Base-by-base conservation (phyloP, 1,140 invertebrate species). In the Calephelis virginiensis region DNA sequence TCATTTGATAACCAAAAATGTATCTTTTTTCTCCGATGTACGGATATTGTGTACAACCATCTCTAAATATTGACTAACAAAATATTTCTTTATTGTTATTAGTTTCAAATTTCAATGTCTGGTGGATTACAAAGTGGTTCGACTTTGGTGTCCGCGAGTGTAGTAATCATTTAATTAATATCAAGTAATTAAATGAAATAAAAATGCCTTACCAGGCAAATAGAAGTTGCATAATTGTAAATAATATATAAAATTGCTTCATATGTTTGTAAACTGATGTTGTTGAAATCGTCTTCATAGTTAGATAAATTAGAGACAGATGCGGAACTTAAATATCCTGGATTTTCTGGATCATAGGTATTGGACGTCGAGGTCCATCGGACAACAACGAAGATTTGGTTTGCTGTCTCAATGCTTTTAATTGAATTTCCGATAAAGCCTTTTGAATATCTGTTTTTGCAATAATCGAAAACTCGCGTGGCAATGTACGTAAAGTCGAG, bases 341-440 rank as follows among this genome's bases (percentile, higher is more conserved):
- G 60, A 43, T 61, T 61, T 61, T 61, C 28, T 40, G 60, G 60
- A 61, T 61, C 60, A 13, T 43, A 61, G 60, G 38, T 43, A 61
- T 61, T 45, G 40, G n/a, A 62, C 6, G 40, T 62, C 40, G 40
- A 62, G 38, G 60, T 40, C 40, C 60, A 46, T 61, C 46, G 28
- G 60, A 61, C 38, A 40, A 65, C 14, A 59, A 43, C 38, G 49
- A 17, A 59, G 40, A 40, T 59, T 59, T 13, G 43, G n/a, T 45
- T 28, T 65, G 37, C 59, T 66, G 53, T 66, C 64, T 66, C n/a
- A 66, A 66, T 28, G 64, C 64, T 60, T 46, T 66, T 59, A 66
- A 59, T 45, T 66, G 64, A 43, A 37, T 66, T 17, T 66, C 64
- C 28, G 64, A 66, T 60, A 66, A 60, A 45, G 64, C 11, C 12